Conservation (phyloP, 2,797 vertebrate species). For the Neosilurus mollespiculum region DNA sequence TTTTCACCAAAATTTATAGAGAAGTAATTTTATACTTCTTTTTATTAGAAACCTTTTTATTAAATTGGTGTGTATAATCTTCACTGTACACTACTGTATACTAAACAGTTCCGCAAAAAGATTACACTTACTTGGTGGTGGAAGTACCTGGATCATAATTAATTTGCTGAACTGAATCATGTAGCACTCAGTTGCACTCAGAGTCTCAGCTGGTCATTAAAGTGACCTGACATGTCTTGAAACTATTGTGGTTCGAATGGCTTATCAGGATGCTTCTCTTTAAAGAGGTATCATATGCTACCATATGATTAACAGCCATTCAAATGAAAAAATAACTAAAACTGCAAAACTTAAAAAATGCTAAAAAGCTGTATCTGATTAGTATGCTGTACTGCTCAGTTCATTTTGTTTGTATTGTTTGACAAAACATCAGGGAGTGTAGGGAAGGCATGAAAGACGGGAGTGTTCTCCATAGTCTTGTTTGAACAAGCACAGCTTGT, state of each 20-base stretch:
- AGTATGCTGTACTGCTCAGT: neutral
- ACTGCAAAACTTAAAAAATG: neutral
- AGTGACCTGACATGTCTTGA: neutral
- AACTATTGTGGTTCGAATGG: too few relatives aligned
- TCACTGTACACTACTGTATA: too few relatives aligned
- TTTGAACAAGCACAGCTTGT: slow-evolving; percentile 49
- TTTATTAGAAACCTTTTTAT: too few relatives aligned
- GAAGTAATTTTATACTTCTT: too few relatives aligned
- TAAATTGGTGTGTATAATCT: too few relatives aligned
- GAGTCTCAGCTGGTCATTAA: neutral
- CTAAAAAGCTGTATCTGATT: neutral
- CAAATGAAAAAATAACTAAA: neutral
- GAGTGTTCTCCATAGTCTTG: slow-evolving; percentile 30
- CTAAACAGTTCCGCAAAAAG: too few relatives aligned
- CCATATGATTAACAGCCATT: neutral
- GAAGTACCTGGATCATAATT: neutral
- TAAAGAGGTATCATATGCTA: neutral
- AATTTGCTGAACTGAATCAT: neutral
- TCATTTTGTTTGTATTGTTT: neutral
- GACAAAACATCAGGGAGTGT: neutral
- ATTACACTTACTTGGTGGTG: neutral
- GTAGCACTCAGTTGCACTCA: too few relatives aligned
- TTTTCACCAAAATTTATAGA: too few relatives aligned
- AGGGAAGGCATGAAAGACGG: neutral
- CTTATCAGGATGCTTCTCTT: neutral